Conservation (phyloP, 2,797 vertebrate genomes). For the Propithecus deckenii region DNA sequence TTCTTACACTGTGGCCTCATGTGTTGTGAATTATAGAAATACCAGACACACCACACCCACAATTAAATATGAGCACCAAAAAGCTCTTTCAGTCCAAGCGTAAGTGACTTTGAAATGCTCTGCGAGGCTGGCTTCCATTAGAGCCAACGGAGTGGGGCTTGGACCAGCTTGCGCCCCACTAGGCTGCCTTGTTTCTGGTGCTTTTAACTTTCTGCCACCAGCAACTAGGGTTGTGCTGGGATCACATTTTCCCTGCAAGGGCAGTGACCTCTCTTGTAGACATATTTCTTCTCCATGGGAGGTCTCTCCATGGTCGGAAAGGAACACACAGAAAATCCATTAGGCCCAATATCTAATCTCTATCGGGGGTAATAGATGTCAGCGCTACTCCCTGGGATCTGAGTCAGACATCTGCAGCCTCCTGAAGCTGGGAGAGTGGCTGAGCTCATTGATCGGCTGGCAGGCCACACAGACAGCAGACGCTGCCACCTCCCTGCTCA, state of each 20-base stretch:
- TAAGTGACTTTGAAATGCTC: not conserved
- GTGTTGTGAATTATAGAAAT: constrained; percentile 65
- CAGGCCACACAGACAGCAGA: not conserved
- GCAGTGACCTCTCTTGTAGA: not conserved
- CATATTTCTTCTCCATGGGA: constrained; percentile 28
- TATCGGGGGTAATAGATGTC: not conserved
- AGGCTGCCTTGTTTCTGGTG: not conserved
- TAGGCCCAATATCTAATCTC: not conserved
- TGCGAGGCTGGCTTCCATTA: fast-evolving
- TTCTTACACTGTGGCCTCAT: constrained; percentile 19
- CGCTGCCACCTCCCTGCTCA: not conserved
- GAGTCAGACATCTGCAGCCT: not conserved
- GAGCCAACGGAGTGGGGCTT: not conserved
- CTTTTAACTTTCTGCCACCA: not conserved
- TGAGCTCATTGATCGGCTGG: not conserved
- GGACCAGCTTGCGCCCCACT: fast-evolving
- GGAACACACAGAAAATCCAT: constrained; percentile 38
- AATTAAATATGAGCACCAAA: constrained; percentile 2
- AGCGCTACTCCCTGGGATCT: not conserved
- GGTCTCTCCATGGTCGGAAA: not conserved
- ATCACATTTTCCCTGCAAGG: not conserved
- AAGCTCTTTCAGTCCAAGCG: not conserved
- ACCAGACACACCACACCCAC: constrained; percentile 63
- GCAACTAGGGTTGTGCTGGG: not conserved
- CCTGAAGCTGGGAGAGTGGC: not conserved